Evolutionary conservation across 2,888 invertebrate genomes (phyloP), one percentile per base, ranked within the genome.

Genomic region (Nemoura dubitans): DNA sequence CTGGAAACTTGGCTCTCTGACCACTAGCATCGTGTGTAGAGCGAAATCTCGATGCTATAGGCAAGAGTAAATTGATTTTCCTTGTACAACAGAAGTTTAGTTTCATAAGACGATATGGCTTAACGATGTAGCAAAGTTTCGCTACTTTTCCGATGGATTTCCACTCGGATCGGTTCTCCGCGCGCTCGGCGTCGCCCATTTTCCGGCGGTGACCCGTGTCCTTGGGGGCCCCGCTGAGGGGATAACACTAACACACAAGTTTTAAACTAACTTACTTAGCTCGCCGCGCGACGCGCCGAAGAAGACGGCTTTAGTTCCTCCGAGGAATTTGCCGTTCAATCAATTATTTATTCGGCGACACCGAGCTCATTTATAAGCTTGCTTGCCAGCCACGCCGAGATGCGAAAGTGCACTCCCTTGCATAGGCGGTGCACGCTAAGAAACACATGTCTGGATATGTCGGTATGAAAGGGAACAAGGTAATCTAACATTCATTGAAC

Each of bases 401-500:
- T 6, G 78, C 36, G 10, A 36, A 36, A 78, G 28, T 27, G 28
- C 16, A 26, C 28, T 14, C 25, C 78, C 26, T 14, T 27, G 3
- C 27, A 25, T 6, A 27, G 27, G 28, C 27, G 78, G 28, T 26
- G 27, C 27, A 78, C 78, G 25, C 16, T 26, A 3, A 78, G 10
- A 28, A 78, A 78, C 78, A 78, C 78, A n/a, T 78, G 78, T 78
- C 26, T 26, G 25, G 28, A 78, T 21, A 28, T 27, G 28, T 26
- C 25, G 28, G 16, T 59, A 59, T 16, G 78, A 78, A 78, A 78
- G 78, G 5, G 27, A 78, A 78, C 78, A 78, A 78, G 78, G 26
- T 78, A 78, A 78, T 78, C 26, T 78, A 78, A 78, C 26, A 78
- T 78, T 78, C 78, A 78, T 78, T 78, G 78, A 28, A 78, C 28